Conservation (phyloP, 30 jellyfish, hydroid and myxozoan species). For the Hydractinia echinata region DNA sequence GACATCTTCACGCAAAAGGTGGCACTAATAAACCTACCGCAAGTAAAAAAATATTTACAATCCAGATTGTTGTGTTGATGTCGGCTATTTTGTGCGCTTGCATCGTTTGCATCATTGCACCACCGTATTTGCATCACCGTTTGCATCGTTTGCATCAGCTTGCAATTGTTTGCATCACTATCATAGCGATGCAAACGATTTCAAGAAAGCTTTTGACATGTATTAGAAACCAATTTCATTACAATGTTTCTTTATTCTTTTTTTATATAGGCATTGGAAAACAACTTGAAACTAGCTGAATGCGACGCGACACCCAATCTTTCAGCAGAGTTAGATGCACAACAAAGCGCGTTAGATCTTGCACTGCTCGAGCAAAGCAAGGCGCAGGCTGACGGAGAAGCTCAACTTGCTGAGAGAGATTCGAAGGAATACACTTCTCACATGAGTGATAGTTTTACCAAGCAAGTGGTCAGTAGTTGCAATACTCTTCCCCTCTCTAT, state of each 20-base stretch:
- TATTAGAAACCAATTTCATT: not conserved
- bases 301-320: constrained; percentile 45
- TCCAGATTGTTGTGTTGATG: too few species aligned
- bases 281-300: constrained; percentile 68
- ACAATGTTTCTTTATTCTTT: not conserved
- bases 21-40: too few species aligned
- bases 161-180: too few species aligned
- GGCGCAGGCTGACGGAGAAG: constrained; percentile 65
- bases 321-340: constrained; percentile 41
- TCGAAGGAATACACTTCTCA: constrained; percentile 47
- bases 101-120: too few species aligned
- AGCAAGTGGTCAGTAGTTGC: constrained; percentile 54
- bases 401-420: constrained; percentile 48
- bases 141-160: too few species aligned
- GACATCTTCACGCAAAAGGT: too few species aligned
- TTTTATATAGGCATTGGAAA: constrained; percentile 59
- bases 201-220: too few species aligned
- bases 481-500: not conserved
- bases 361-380: constrained; percentile 71
- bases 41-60: too few species aligned
- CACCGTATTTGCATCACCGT: too few species aligned
- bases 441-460: constrained; percentile 66
- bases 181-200: too few species aligned
- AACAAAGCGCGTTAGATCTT: constrained; percentile 46
- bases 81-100: too few species aligned